Conservation (phyloP, 1,140 invertebrate genomes). For the Apolygus lucorum region DNA sequence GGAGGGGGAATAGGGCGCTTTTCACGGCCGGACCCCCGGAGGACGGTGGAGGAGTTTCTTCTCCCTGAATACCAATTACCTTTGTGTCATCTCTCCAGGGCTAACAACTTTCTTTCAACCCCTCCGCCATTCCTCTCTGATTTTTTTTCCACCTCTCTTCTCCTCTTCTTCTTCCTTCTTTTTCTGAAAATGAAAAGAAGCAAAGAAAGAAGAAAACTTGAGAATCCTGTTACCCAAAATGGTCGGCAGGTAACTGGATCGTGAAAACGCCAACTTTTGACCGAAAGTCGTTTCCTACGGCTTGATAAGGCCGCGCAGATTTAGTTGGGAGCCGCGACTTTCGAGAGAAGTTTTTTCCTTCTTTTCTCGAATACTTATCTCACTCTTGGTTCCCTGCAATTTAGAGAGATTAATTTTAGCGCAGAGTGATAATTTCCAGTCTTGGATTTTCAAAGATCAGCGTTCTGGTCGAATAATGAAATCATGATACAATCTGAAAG, state of each 20-base stretch:
- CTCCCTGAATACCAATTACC: conserved; percentile 9
- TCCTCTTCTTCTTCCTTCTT: too few relatives aligned
- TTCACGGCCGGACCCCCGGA: background rate
- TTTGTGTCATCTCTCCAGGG: conserved; percentile 8
- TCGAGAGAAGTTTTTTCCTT: background rate
- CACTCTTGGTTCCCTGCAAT: too few relatives aligned
- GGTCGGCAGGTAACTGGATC: background rate
- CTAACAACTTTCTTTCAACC: conserved; percentile 4
- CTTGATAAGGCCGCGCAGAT: background rate
- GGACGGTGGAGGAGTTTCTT: background rate
- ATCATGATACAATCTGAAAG: too few relatives aligned
- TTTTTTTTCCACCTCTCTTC: background rate
- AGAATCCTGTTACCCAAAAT: conserved; percentile 11
- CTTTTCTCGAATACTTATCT: too few relatives aligned
- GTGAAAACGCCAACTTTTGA: background rate
- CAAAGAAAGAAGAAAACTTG: conserved; percentile 6
- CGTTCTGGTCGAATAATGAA: too few relatives aligned
- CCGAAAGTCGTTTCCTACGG: background rate
- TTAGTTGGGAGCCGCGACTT: background rate
- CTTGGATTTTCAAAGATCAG: too few relatives aligned
- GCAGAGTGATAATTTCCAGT: too few relatives aligned
- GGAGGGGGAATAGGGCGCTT: background rate
- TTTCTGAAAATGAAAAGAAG: background rate
- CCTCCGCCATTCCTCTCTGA: background rate
- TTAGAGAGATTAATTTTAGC: too few relatives aligned